A percentile compares a stretch with the other conserved stretches of the same genome.
Conservation (phyloP, 2,888 invertebrate species). For the Ectobius pallidus region DNA sequence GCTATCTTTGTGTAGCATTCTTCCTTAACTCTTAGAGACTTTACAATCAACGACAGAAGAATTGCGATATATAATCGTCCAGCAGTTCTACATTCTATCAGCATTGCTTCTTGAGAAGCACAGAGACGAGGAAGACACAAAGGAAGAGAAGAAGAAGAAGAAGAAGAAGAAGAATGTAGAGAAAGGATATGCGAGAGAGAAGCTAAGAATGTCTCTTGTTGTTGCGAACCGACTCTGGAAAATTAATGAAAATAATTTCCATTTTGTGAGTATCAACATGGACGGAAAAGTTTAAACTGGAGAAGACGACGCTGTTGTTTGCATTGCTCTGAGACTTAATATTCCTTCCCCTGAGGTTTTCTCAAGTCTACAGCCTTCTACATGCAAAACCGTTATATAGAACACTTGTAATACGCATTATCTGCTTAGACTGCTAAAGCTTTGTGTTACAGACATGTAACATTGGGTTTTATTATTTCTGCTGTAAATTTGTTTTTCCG, state of each 20-base stretch:
- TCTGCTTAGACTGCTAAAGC: not conserved
- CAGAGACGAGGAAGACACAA: too few relatives aligned
- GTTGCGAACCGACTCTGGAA: not conserved
- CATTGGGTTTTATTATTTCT: not conserved
- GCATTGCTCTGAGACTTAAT: not conserved
- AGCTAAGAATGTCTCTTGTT: conserved; percentile 22
- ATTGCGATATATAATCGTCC: too few relatives aligned
- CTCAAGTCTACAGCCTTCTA: not conserved
- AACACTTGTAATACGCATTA: too few relatives aligned
- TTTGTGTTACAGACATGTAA: not conserved
- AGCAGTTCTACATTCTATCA: too few relatives aligned
- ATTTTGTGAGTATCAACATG: not conserved
- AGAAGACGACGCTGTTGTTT: not conserved
- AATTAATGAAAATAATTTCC: conserved; percentile 32
- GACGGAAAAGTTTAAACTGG: not conserved
- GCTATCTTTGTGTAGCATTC: too few relatives aligned
- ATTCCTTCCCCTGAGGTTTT: conserved; percentile 2
- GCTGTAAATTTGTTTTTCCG: not conserved
- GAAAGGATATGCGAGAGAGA: too few relatives aligned
- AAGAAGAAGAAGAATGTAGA: too few relatives aligned
- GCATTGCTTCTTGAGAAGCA: too few relatives aligned
- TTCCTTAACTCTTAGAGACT: too few relatives aligned
- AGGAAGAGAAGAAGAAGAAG: too few relatives aligned
- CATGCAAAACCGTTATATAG: too few relatives aligned
- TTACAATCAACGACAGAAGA: too few relatives aligned